Conservation (phyloP, 2,797 vertebrate genomes). For the Coendou prehensilis region DNA sequence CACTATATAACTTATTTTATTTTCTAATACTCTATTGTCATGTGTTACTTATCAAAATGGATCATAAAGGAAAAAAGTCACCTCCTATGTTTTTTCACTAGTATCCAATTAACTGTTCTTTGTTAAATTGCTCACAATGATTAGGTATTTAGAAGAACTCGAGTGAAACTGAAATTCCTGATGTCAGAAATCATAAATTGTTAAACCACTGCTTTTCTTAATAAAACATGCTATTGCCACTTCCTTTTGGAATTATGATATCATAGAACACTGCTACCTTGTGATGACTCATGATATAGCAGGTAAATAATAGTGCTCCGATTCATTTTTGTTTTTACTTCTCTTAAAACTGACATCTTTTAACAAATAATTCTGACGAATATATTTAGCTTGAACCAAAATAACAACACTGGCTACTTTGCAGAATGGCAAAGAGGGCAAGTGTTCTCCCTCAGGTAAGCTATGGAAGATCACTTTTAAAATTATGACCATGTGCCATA, state of each 20-base stretch:
- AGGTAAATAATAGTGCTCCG: neutral
- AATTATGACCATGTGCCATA: neutral
- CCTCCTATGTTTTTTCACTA: neutral
- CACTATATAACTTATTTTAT: neutral
- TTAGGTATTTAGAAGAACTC: neutral
- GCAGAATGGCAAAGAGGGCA: neutral
- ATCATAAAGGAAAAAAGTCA: neutral
- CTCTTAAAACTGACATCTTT: neutral
- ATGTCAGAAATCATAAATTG: neutral
- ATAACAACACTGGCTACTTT: neutral
- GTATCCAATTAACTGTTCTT: neutral
- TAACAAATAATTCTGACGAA: neutral
- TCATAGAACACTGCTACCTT: conserved; percentile 13
- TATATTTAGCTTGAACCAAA: neutral
- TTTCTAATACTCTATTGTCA: neutral
- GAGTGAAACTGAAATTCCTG: neutral
- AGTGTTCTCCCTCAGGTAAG: neutral
- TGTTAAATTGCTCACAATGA: neutral
- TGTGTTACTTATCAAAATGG: neutral
- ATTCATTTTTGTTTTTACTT: neutral
- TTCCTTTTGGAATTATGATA: neutral
- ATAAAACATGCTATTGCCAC: neutral
- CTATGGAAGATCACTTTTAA: neutral
- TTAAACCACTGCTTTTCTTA: neutral
- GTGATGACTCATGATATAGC: neutral